phyloP scores from a whole-genome alignment of 2,113 vertebrate genomes.

The Galbula dea region DNA sequence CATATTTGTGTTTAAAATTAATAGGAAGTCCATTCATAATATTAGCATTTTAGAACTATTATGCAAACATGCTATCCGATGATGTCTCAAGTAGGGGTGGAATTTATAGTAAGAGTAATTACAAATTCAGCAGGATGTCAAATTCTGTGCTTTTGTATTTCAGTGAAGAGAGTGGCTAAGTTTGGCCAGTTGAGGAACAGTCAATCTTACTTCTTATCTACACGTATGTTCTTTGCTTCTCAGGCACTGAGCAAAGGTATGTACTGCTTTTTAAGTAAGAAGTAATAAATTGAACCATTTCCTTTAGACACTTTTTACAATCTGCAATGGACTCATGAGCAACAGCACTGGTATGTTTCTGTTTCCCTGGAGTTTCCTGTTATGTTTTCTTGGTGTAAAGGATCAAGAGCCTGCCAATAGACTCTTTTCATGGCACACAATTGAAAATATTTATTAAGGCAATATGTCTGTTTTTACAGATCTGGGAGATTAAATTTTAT shows the following conservation, averaged over 20 bases:
- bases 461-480: neutral
- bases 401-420: neutral
- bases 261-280: neutral
- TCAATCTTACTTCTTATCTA: neutral
- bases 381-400: neutral
- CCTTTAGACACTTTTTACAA: neutral
- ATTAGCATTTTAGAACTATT: neutral
- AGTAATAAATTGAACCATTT: constrained; percentile 10
- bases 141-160: neutral
- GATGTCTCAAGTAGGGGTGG: neutral
- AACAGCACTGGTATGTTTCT: neutral
- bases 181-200: neutral
- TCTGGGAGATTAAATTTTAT: neutral
- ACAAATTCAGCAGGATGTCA: neutral
- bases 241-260: neutral
- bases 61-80: neutral
- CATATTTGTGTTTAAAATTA: neutral
- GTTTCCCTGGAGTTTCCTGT: neutral
- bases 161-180: neutral
- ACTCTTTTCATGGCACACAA: neutral
- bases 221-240: neutral
- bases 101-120: neutral
- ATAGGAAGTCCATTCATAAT: neutral
- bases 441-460: constrained; percentile 26
- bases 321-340: neutral